Percentiles rank a stretch among this genome's conserved stretches.
phyloP scores from a whole-genome alignment of 2,888 invertebrate species.

The Uropetala carovei region DNA sequence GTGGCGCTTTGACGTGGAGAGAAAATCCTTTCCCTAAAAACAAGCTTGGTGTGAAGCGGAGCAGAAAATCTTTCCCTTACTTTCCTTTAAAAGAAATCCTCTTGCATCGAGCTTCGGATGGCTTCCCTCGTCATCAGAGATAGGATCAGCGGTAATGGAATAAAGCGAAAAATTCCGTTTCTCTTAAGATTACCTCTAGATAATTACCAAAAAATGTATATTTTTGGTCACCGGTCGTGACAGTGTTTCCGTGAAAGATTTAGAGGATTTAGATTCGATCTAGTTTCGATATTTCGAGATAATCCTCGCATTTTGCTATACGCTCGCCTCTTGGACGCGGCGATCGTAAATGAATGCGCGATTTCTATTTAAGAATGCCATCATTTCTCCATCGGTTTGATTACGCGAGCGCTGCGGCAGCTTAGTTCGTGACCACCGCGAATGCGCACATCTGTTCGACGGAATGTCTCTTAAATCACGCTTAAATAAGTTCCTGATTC shows the following conservation, averaged over 20 bases:
- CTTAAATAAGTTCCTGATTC: neutral
- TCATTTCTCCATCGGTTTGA: constrained; percentile 24
- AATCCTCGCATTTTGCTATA: too few species aligned
- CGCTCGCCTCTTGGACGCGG: too few species aligned
- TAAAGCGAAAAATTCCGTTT: neutral
- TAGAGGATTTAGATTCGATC: too few species aligned
- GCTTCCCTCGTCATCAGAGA: neutral
- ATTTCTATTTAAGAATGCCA: neutral
- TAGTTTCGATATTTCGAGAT: too few species aligned
- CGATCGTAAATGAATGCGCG: too few species aligned
- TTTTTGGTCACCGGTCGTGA: neutral
- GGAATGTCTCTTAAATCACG: neutral
- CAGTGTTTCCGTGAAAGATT: neutral
- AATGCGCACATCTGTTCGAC: neutral
- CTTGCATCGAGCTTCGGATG: neutral
- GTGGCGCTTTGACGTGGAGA: neutral
- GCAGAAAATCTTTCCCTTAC: neutral
- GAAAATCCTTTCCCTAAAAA: neutral
- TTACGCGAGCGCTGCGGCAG: constrained; percentile 17
- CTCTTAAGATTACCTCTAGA: neutral
- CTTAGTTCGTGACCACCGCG: neutral
- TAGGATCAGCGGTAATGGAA: neutral
- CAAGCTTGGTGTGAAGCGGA: neutral
- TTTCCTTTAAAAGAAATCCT: neutral
- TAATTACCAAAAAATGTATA: neutral